Percentiles rank a stretch among this genome's conserved stretches.
phyloP scores from a whole-genome alignment of 2,113 vertebrate genomes.

The Leucopsar rothschildi region DNA sequence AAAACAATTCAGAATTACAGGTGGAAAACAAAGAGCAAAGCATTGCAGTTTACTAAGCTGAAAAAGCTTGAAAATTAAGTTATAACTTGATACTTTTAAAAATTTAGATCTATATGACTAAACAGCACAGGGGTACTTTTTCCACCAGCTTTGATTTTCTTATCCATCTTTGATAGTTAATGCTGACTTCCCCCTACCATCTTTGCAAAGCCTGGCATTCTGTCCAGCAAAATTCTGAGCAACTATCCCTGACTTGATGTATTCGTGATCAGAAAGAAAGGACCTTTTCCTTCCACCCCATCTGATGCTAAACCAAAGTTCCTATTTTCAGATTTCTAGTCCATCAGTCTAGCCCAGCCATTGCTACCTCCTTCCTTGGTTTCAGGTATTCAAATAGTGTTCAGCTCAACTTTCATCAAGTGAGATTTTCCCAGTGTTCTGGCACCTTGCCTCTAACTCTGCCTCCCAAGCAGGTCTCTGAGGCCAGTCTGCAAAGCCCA shows the following conservation, averaged over 20 bases:
- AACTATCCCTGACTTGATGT: neutral
- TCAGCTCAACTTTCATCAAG: neutral
- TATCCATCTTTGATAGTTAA: neutral
- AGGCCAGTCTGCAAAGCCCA: neutral
- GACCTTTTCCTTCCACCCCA: neutral
- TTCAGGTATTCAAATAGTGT: neutral
- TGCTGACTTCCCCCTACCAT: neutral
- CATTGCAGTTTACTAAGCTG: neutral
- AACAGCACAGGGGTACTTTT: neutral
- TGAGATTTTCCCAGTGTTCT: neutral
- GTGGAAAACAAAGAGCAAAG: neutral
- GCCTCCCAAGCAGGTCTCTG: neutral
- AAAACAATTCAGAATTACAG: neutral
- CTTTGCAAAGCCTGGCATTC: neutral
- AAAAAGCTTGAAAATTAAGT: neutral
- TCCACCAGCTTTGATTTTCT: neutral
- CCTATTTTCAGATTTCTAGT: neutral
- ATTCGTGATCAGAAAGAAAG: accelerated
- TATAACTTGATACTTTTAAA: neutral
- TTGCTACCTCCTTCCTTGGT: neutral
- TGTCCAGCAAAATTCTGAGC: neutral
- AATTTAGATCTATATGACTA: neutral
- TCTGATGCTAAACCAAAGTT: neutral
- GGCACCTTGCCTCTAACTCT: neutral
- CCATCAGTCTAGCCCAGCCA: neutral